phyloP scores from a whole-genome alignment of 2,113 vertebrate species.

The Cyprinodon tularosa region DNA sequence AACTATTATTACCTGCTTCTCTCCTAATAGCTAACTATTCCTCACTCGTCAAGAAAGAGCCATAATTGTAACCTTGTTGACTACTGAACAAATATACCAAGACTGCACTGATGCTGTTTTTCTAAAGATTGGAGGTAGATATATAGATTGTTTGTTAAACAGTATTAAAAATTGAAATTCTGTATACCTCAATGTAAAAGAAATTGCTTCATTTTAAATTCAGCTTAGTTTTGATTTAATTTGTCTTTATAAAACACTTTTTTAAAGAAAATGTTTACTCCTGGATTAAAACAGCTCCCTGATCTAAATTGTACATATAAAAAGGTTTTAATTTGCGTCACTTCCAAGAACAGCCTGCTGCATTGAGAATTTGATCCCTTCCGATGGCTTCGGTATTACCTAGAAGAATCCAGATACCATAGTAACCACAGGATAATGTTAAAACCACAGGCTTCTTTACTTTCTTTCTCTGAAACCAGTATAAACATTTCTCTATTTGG shows the following conservation, averaged over 20 bases:
- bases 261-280: neutral
- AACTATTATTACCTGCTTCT: slow-evolving; percentile 13
- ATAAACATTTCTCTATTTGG: neutral
- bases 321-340: neutral
- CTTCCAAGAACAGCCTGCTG: neutral
- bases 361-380: neutral
- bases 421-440: neutral
- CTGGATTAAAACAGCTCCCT: neutral
- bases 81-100: neutral
- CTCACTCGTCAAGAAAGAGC: neutral
- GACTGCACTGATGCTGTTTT: too few species aligned
- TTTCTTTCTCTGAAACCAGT: neutral
- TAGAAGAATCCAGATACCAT: neutral
- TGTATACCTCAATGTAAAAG: neutral
- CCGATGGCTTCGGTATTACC: neutral
- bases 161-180: too few species aligned
- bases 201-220: neutral
- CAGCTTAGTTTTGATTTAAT: neutral
- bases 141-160: too few species aligned
- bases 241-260: neutral
- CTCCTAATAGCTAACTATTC: neutral
- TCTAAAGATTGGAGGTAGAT: too few species aligned
- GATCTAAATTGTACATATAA: neutral
- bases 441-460: neutral
- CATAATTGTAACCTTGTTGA: neutral